phyloP scores from a whole-genome alignment of 2,113 vertebrate genomes.

The Cephalopholis sonnerati region DNA sequence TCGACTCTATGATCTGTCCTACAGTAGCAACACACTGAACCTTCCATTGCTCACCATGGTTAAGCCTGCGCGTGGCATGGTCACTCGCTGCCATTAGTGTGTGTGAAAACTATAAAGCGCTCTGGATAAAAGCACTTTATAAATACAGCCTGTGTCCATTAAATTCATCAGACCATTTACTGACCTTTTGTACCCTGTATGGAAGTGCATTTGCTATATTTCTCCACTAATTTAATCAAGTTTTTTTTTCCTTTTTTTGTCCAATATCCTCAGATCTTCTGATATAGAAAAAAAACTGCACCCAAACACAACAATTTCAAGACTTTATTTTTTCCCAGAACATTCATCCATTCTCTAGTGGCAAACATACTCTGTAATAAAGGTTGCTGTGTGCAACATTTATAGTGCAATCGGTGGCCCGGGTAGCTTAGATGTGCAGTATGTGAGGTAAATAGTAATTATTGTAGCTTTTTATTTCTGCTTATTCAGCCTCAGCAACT shows the following conservation, averaged over 20 bases:
- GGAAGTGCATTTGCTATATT: neutral
- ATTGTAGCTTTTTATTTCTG: conserved; percentile 54
- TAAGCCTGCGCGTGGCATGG: neutral
- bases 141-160: neutral
- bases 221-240: neutral
- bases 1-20: neutral
- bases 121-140: neutral
- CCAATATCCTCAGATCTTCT: neutral
- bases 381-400: conserved; percentile 37
- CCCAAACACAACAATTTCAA: conserved; percentile 28
- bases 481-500: conserved; percentile 52
- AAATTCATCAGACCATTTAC: neutral
- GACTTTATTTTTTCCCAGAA: conserved; percentile 25
- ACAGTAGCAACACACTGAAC: neutral
- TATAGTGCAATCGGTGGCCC: conserved; percentile 56
- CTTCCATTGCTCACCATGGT: neutral
- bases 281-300: neutral
- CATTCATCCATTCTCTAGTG: conserved; percentile 41
- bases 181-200: neutral
- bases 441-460: conserved; percentile 59
- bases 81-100: neutral
- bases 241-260: neutral
- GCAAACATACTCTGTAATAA: conserved; percentile 48
- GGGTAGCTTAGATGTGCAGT: conserved; percentile 41
- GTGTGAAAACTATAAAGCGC: neutral